A percentile compares a stretch with the other conserved stretches of the same genome.
phyloP scores from a whole-genome alignment of 2,888 invertebrate species.

The Chalcosyrphus nemorum region DNA sequence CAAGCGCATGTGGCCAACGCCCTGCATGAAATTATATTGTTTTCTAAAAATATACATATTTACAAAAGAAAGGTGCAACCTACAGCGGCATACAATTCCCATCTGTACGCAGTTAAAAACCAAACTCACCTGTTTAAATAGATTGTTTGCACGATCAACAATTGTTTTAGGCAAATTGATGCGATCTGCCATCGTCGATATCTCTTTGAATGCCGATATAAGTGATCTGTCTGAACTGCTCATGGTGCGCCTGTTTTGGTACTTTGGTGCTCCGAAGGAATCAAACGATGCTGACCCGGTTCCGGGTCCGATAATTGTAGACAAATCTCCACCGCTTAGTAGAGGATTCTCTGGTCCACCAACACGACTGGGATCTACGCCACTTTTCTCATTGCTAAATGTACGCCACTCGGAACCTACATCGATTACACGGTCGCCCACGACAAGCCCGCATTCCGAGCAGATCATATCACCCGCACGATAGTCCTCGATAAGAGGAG shows the following conservation, averaged over 20 bases:
- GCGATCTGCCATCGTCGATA: conserved; percentile 98
- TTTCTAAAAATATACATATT: too few species aligned
- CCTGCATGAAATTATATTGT: too few species aligned
- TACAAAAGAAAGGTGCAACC: too few species aligned
- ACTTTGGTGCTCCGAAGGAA: conserved; percentile 90
- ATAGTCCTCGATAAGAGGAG: conserved; percentile 98
- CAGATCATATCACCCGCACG: conserved; percentile 98
- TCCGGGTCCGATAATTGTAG: conserved; percentile 94
- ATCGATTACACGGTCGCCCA: conserved; percentile 99
- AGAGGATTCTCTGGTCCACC: conserved; percentile 99
- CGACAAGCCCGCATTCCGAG: conserved; percentile 99
- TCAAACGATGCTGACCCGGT: conserved; percentile 93
- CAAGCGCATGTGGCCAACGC: too few species aligned
- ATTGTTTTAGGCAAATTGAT: conserved; percentile 98
- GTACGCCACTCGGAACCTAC: conserved; percentile 99
- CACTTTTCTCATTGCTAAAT: conserved; percentile 98
- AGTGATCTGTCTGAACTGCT: conserved; percentile 97
- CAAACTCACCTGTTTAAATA: conserved; percentile 93
- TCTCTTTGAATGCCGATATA: conserved; percentile 98
- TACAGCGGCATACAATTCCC: too few species aligned
- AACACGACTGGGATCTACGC: conserved; percentile 99
- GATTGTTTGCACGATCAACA: conserved; percentile 96
- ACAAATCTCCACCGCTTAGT: conserved; percentile 96
- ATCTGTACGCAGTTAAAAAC: too few species aligned
- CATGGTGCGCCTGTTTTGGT: conserved; percentile 90